Evolutionary conservation across 53 echinoderm and acorn worm genomes (phyloP).

Genomic region (Pentamera pediparva): DNA sequence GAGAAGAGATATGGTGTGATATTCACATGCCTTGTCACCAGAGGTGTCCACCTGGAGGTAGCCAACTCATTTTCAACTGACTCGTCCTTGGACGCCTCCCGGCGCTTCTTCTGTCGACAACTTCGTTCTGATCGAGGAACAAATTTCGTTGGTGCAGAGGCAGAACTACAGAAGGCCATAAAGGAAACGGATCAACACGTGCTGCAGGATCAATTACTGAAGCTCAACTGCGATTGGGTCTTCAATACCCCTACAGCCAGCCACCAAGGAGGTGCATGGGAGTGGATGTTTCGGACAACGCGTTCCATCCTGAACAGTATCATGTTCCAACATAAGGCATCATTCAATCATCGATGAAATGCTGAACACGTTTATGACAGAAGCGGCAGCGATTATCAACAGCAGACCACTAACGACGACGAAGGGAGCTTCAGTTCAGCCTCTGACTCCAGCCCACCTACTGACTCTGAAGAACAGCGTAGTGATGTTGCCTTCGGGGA

Average conservation of each 20-base stretch:
- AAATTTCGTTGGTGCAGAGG: constrained; percentile 35
- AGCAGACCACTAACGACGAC: constrained; percentile 33
- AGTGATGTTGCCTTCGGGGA: constrained; percentile 38
- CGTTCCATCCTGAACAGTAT: constrained; percentile 5
- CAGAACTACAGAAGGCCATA: constrained; percentile 28
- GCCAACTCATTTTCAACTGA: constrained; percentile 27
- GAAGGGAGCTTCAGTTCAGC: constrained; percentile 12
- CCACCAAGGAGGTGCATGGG: constrained; percentile 39
- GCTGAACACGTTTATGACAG: constrained; percentile 11
- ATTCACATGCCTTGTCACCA: constrained; percentile 35
- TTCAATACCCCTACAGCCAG: constrained; percentile 19
- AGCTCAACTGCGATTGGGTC: constrained; percentile 36
- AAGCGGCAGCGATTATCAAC: constrained; percentile 34
- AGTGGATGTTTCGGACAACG: not conserved
- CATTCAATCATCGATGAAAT: constrained; percentile 23
- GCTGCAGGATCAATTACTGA: not conserved
- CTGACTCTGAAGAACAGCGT: constrained; percentile 41
- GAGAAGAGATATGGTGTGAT: constrained; percentile 26
- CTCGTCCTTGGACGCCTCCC: constrained; percentile 35
- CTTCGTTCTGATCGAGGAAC: constrained; percentile 32
- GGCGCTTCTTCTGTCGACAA: constrained; percentile 34
- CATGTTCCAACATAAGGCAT: constrained; percentile 8
- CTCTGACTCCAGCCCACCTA: constrained; percentile 49
- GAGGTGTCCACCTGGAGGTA: constrained; percentile 40
- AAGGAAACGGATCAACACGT: constrained; percentile 17